Evolutionary conservation across 2,888 invertebrate genomes (phyloP).

Genomic region (Bibio marci): DNA sequence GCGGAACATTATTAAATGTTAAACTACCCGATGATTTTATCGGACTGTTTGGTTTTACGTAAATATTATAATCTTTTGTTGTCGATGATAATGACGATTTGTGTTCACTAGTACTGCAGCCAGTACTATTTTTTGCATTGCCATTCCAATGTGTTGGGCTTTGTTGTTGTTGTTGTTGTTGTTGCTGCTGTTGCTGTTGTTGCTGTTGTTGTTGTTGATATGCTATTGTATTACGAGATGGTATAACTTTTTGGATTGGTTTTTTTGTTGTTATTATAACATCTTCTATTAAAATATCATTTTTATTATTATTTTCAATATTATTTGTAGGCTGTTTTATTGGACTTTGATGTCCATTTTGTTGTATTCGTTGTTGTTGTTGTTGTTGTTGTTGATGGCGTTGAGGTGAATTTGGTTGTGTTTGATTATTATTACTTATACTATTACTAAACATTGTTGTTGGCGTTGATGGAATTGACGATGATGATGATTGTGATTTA

Average conservation of each 20-base stretch:
- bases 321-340: neutral
- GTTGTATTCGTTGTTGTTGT: constrained; percentile 14
- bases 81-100: too few species aligned
- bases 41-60: constrained; percentile 32
- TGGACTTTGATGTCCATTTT: neutral
- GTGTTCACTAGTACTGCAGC: neutral
- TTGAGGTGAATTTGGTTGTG: constrained; percentile 4
- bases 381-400: constrained; percentile 8
- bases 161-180: constrained; percentile 8
- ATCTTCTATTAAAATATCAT: neutral
- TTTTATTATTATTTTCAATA: neutral
- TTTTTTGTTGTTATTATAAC: constrained; percentile 18
- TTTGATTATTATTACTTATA: neutral
- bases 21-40: constrained; percentile 19
- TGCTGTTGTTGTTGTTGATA: constrained; percentile 9
- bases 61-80: constrained; percentile 25
- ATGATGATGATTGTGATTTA: constrained; percentile 3
- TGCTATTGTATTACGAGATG: constrained; percentile 44
- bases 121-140: neutral
- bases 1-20: constrained; percentile 16
- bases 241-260: constrained; percentile 64
- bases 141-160: neutral
- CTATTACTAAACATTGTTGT: neutral
- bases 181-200: constrained; percentile 14
- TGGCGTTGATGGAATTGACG: neutral